Evolutionary conservation across 2,888 invertebrate species (phyloP).

Genomic region (Altica lythri): DNA sequence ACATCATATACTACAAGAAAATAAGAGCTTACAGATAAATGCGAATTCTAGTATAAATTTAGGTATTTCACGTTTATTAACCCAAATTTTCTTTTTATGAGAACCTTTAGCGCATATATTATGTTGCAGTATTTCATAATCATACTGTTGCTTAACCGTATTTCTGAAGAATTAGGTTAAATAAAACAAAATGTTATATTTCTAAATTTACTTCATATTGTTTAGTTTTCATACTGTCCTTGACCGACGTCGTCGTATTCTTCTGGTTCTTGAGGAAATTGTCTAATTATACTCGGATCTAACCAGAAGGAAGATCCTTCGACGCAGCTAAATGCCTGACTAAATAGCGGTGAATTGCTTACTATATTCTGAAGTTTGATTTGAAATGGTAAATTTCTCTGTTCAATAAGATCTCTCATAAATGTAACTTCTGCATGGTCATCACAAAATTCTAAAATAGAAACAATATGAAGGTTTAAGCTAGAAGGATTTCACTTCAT

Average conservation of each 20-base stretch:
- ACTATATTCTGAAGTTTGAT: slow-evolving; percentile 13
- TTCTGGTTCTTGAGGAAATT: slow-evolving; percentile 14
- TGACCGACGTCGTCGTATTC: slow-evolving; percentile 7
- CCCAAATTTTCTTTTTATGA: too few relatives aligned
- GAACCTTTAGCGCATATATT: too few relatives aligned
- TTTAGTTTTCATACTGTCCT: neutral
- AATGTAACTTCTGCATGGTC: slow-evolving; percentile 18
- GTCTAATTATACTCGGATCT: slow-evolving; percentile 14
- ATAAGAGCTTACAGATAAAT: too few relatives aligned
- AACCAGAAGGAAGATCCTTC: slow-evolving; percentile 16
- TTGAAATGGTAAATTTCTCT: slow-evolving; percentile 4
- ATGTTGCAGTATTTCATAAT: too few relatives aligned
- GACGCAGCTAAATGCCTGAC: slow-evolving; percentile 3
- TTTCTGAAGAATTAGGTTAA: too few relatives aligned
- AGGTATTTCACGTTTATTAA: too few relatives aligned
- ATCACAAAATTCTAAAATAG: slow-evolving; percentile 16
- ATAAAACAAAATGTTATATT: neutral
- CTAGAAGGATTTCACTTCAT: too few relatives aligned
- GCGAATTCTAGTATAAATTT: too few relatives aligned
- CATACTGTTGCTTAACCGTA: too few relatives aligned
- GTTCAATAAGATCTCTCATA: slow-evolving; percentile 8
- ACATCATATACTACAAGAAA: too few relatives aligned
- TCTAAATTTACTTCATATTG: neutral
- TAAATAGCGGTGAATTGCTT: slow-evolving; percentile 13
- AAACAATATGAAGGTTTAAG: neutral